A percentile compares a stretch with the other conserved stretches of the same genome.
Conservation (phyloP, 2,888 invertebrate genomes). For the Tiliacea citrago region DNA sequence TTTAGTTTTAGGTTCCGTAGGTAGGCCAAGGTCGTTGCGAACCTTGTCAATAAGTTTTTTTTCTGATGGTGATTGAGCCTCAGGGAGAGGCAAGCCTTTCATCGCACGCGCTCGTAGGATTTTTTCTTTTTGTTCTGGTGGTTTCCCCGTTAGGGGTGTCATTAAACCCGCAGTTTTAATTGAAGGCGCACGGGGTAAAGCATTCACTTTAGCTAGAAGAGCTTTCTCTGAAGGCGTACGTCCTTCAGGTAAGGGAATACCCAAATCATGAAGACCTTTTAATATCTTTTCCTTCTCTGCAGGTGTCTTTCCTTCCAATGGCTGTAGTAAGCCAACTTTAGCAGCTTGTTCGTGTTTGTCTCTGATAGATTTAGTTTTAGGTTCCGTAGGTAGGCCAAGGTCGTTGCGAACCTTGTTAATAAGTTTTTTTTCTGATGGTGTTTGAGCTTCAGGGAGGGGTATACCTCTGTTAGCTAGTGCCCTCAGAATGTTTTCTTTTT, state of each 20-base stretch:
- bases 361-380: conserved; percentile 51
- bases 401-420: conserved; percentile 51
- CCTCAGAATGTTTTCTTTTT: conserved; percentile 66
- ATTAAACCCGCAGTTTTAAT: too few species aligned
- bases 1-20: conserved; percentile 53
- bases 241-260: conserved; percentile 64
- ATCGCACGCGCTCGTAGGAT: conserved; percentile 41
- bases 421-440: conserved; percentile 63
- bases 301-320: conserved; percentile 68
- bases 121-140: conserved; percentile 36
- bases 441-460: conserved; percentile 66
- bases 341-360: conserved; percentile 64
- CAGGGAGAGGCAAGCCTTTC: conserved; percentile 31
- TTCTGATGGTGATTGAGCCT: conserved; percentile 61
- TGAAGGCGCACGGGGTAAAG: background rate
- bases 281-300: conserved; percentile 67
- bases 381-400: conserved; percentile 53
- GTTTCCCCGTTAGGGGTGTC: too few species aligned
- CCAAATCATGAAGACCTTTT: conserved; percentile 36
- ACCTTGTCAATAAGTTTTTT: conserved; percentile 46
- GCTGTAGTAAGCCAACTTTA: conserved; percentile 52
- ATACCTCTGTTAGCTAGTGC: conserved; percentile 59
- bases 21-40: conserved; percentile 56
- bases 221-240: conserved; percentile 60
- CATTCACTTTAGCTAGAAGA: background rate